Conservation (phyloP, 2,113 vertebrate species). For the Atlantisia rogersi region DNA sequence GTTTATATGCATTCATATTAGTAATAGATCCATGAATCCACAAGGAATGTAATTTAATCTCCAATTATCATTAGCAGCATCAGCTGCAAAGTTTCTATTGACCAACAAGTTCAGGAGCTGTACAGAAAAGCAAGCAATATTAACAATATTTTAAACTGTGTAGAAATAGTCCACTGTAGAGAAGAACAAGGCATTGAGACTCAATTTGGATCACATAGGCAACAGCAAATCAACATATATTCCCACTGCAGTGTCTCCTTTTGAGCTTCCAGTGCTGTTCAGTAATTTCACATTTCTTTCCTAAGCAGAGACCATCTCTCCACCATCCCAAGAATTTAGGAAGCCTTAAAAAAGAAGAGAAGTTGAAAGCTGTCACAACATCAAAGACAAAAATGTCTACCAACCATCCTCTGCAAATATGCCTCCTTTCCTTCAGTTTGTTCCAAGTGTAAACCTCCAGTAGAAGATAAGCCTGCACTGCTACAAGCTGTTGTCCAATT, state of each 20-base stretch:
- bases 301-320: background rate
- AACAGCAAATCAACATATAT: background rate
- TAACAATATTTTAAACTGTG: background rate
- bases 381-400: background rate
- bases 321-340: background rate
- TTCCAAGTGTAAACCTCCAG: background rate
- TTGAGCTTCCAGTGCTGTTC: background rate
- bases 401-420: background rate
- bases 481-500: background rate
- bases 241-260: background rate
- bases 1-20: background rate
- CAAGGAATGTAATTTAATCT: background rate
- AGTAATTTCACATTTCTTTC: background rate
- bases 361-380: background rate
- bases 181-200: background rate
- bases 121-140: background rate
- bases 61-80: background rate
- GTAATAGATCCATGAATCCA: background rate
- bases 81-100: background rate
- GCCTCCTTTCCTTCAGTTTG: background rate
- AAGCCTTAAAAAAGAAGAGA: background rate
- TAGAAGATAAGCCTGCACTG: background rate
- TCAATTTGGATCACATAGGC: background rate
- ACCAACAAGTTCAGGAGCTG: background rate
- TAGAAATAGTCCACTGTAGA: background rate